Conservation (phyloP, 2,888 invertebrate genomes). For the Leucophenga montana region DNA sequence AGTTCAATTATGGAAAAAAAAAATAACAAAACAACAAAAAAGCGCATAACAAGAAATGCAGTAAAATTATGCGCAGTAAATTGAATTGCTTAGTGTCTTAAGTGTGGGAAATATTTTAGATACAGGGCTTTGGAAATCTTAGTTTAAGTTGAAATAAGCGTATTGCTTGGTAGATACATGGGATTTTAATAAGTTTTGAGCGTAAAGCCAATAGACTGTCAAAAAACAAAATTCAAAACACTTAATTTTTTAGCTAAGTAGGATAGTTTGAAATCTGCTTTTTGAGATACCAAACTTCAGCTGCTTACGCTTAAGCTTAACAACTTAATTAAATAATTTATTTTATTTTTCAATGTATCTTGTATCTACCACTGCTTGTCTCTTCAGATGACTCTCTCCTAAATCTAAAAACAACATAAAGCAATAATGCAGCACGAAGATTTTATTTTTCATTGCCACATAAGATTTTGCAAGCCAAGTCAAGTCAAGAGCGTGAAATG, state of each 20-base stretch:
- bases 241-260: neutral
- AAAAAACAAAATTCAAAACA: neutral
- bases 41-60: neutral
- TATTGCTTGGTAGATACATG: too few relatives aligned
- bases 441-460: slow-evolving; percentile 54
- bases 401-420: neutral
- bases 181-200: neutral
- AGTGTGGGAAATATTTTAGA: too few relatives aligned
- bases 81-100: neutral
- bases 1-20: neutral
- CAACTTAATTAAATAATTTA: too few relatives aligned
- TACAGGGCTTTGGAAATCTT: too few relatives aligned
- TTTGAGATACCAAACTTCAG: too few relatives aligned
- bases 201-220: neutral
- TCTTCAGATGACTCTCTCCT: neutral
- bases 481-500: slow-evolving; percentile 63
- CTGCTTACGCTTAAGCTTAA: too few relatives aligned
- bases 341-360: too few relatives aligned
- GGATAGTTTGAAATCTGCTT: too few relatives aligned
- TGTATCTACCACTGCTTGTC: too few relatives aligned
- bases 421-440: neutral
- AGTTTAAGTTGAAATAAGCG: too few relatives aligned
- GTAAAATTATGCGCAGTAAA: neutral
- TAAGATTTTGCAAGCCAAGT: slow-evolving; percentile 57
- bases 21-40: too few relatives aligned